Conservation (phyloP, 2,888 invertebrate genomes). For the Brachynemurus nebulosus region DNA sequence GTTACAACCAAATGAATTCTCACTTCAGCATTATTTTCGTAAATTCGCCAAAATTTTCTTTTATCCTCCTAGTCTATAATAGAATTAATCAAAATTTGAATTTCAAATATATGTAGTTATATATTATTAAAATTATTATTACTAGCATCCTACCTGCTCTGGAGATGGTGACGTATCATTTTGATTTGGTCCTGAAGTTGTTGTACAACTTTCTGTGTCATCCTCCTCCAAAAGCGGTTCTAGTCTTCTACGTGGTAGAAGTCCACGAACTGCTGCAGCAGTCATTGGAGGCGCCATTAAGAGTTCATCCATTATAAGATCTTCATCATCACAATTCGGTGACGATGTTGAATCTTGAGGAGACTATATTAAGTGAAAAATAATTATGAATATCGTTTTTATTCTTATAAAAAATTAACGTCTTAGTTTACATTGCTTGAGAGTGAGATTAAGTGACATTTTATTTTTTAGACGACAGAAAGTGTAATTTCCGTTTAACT, state of each 20-base stretch:
- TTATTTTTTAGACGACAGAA: too few species aligned
- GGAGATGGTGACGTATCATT: slow-evolving; percentile 26
- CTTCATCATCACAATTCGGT: slow-evolving; percentile 60
- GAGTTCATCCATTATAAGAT: slow-evolving; percentile 69
- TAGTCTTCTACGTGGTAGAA: slow-evolving; percentile 58
- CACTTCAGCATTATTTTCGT: too few species aligned
- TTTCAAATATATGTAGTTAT: too few species aligned
- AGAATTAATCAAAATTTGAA: too few species aligned
- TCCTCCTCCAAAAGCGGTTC: slow-evolving; percentile 78
- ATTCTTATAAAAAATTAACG: too few species aligned
- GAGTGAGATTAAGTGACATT: too few species aligned
- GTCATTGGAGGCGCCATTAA: slow-evolving; percentile 64
- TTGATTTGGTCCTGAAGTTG: slow-evolving; percentile 25
- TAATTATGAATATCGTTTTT: neutral
- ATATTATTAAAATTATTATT: too few species aligned
- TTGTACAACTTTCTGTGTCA: slow-evolving; percentile 48
- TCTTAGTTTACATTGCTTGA: too few species aligned
- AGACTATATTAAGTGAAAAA: slow-evolving; percentile 1
- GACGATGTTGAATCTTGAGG: slow-evolving; percentile 32
- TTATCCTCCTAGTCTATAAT: too few species aligned
- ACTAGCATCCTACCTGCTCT: slow-evolving; percentile 29
- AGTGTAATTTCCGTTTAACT: too few species aligned
- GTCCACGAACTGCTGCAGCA: slow-evolving; percentile 53
- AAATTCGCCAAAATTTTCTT: too few species aligned
- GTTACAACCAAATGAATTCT: too few species aligned